Percentiles rank a stretch among this genome's conserved stretches.
Conservation (phyloP, 2,888 invertebrate species). For the Coleophora flavipennella region DNA sequence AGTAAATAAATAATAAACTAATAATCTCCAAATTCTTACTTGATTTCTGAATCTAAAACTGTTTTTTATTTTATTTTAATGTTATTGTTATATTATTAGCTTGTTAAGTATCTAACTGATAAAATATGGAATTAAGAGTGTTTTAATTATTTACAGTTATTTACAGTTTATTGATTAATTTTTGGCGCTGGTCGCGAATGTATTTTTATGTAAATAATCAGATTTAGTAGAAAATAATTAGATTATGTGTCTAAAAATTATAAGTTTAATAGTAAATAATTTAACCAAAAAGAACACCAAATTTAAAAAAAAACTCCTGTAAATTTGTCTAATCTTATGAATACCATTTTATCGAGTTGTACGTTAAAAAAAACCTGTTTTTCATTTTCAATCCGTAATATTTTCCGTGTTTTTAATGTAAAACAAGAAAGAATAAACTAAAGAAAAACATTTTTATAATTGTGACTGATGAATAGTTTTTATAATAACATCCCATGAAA, state of each 20-base stretch:
- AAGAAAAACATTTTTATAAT: conserved; percentile 19
- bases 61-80: background rate
- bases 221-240: conserved; percentile 16
- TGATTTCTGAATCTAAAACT: too few relatives aligned
- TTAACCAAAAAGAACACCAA: conserved; percentile 54
- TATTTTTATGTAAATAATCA: background rate
- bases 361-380: too few relatives aligned
- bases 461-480: conserved; percentile 58
- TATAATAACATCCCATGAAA: conserved; percentile 37
- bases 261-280: conserved; percentile 22
- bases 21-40: background rate
- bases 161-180: conserved; percentile 4
- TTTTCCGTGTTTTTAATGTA: background rate
- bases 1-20: conserved; percentile 1
- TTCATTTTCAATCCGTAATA: too few relatives aligned
- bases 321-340: conserved; percentile 59
- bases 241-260: conserved; percentile 24
- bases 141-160: too few relatives aligned
- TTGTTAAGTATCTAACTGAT: too few relatives aligned
- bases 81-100: conserved; percentile 1
- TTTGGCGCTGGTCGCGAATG: conserved; percentile 18
- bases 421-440: conserved; percentile 17
- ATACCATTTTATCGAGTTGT: conserved; percentile 4
- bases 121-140: too few relatives aligned
- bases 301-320: conserved; percentile 37